phyloP scores from a whole-genome alignment of 2,888 invertebrate genomes.

The Hecatera dysodea region DNA sequence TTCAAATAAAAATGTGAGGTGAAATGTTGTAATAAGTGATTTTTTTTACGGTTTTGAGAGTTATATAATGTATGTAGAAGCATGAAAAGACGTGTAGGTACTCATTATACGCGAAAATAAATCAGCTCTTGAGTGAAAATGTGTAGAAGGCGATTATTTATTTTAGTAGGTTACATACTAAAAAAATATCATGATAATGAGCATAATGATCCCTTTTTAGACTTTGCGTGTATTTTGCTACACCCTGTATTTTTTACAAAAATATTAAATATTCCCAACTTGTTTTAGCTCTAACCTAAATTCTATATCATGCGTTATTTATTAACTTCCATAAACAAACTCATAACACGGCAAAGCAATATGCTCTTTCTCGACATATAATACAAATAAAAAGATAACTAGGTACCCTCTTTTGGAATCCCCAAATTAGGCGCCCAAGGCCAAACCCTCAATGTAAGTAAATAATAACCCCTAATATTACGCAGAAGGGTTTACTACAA shows the following conservation, averaged over 20 bases:
- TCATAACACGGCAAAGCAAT: constrained; percentile 14
- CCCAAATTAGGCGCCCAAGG: constrained; percentile 52
- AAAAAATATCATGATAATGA: too few species aligned
- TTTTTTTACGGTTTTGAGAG: neutral
- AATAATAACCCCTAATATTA: constrained; percentile 56
- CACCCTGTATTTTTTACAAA: too few species aligned
- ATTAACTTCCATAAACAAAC: neutral
- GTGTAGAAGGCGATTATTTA: too few species aligned
- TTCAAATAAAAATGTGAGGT: constrained; percentile 5
- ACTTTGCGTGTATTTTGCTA: too few species aligned
- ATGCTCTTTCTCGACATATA: constrained; percentile 24
- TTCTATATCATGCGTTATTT: neutral
- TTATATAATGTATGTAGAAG: neutral
- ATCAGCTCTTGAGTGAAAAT: too few species aligned
- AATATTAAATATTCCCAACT: neutral
- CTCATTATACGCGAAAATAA: too few species aligned
- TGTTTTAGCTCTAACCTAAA: neutral
- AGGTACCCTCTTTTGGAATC: constrained; percentile 26
- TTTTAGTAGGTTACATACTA: too few species aligned
- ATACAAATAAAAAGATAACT: constrained; percentile 52
- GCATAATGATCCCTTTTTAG: too few species aligned
- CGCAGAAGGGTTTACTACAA: constrained; percentile 51
- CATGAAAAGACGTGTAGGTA: too few species aligned
- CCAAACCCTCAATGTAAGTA: constrained; percentile 40
- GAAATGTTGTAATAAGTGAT: constrained; percentile 3